A percentile compares a stretch with the other conserved stretches of the same genome.
Conservation (phyloP, 2,797 vertebrate genomes). For the Sciurus carolinensis region DNA sequence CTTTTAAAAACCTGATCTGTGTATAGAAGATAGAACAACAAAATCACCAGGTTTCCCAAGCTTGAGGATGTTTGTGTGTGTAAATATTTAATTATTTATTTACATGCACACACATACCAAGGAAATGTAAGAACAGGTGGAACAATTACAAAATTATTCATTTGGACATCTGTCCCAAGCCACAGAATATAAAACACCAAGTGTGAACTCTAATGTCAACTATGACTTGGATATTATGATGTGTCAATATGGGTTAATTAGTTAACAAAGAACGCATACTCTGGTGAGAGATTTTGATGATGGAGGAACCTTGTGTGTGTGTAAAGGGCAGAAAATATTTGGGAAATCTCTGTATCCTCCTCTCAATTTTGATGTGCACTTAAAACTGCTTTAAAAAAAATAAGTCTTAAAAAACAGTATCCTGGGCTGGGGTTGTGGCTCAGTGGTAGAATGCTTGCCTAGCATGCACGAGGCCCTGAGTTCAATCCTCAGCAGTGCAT, state of each 20-base stretch:
- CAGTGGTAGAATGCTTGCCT: no score
- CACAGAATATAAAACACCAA: background rate
- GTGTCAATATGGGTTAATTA: background rate
- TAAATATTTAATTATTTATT: background rate
- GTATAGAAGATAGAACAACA: background rate
- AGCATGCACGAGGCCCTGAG: no score
- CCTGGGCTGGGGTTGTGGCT: no score
- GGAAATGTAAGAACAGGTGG: background rate
- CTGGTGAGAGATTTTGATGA: background rate
- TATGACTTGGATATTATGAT: background rate
- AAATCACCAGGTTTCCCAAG: background rate
- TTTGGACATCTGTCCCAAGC: background rate
- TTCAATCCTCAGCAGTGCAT: no score
- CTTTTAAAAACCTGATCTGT: background rate
- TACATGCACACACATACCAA: background rate
- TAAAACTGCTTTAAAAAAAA: background rate
- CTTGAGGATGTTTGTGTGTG: background rate
- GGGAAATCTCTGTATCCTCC: background rate
- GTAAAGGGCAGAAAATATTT: background rate
- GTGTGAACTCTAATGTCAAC: background rate
- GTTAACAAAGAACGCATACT: background rate
- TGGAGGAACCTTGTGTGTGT: background rate
- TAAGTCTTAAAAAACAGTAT: background rate
- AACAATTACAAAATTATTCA: slow-evolving; percentile 8
- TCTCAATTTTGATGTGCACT: background rate